Conservation (phyloP, 1,140 invertebrate genomes). For the Sweltsa coloradensis region DNA sequence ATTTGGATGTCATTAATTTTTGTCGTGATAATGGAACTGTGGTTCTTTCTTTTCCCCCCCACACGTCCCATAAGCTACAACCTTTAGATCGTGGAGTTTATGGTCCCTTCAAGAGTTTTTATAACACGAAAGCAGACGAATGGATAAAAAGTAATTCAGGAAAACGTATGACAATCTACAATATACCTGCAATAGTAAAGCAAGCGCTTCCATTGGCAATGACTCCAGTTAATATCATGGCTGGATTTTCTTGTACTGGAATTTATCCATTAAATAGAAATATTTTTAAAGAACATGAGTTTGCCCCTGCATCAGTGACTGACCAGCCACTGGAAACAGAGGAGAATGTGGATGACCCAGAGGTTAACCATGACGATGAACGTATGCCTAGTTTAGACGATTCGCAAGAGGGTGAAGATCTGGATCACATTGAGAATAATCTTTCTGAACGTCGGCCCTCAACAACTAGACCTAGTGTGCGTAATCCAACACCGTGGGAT, state of each 20-base stretch:
- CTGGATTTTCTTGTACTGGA: conserved; percentile 19
- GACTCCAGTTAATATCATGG: conserved; percentile 24
- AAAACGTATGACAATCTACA: conserved; percentile 22
- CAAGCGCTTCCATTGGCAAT: conserved; percentile 18
- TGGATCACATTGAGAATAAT: not conserved
- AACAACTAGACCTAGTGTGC: not conserved
- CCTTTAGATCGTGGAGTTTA: conserved; percentile 27
- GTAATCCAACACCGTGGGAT: not conserved
- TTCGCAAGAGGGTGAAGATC: not conserved
- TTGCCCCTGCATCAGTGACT: conserved; percentile 24
- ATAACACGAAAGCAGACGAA: conserved; percentile 29
- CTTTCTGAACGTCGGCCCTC: not conserved
- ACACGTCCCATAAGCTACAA: conserved; percentile 28
- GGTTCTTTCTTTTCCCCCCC: conserved; percentile 23
- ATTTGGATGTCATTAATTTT: not conserved
- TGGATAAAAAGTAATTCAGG: conserved; percentile 23
- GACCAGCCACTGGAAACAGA: conserved; percentile 17
- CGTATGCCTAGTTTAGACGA: not conserved
- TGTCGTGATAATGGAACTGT: conserved; percentile 23
- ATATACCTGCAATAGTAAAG: conserved; percentile 21
- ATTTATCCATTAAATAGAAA: conserved; percentile 21
- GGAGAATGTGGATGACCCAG: not conserved
- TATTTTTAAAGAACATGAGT: conserved; percentile 24
- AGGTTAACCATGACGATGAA: not conserved
- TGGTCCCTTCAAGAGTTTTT: conserved; percentile 26